Base-by-base conservation (phyloP, 2,888 invertebrate genomes). In the Spisula subtruncata region DNA sequence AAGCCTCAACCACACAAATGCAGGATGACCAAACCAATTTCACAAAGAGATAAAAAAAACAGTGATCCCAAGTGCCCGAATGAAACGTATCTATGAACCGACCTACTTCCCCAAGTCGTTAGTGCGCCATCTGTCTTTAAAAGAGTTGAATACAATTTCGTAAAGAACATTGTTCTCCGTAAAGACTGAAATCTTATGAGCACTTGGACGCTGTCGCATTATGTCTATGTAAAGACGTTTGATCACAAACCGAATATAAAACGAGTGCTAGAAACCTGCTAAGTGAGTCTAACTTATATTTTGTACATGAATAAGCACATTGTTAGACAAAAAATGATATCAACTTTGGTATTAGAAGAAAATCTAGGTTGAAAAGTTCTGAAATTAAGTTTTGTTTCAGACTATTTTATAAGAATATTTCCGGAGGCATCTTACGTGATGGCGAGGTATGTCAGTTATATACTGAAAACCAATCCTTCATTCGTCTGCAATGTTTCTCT, bases 321-420 rank as follows among this genome's bases (percentile, higher is more conserved):
- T 60, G 18, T 20, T n/a, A 60, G 60, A n/a, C 20, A 6, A 20
- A 8, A 6, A n/a, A 60, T n/a, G n/a, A n/a, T 5, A 60, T 60
- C n/a, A 5, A 16, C 18, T 60, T 60, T 60, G 18, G 20, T 16
- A 20, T 20, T n/a, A n/a, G 60, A n/a, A n/a, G n/a, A n/a, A n/a
- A n/a, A n/a, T n/a, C n/a, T n/a, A n/a, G n/a, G n/a, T n/a, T 60
- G 18, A n/a, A n/a, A n/a, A 60, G n/a, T n/a, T 60, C n/a, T 60
- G n/a, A 60, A 60, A 60, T n/a, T 60, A n/a, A 60, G n/a, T 60
- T 20, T n/a, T 60, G 60, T 60, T n/a, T 60, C 60, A 60, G 60
- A 60, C 60, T n/a, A n/a, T 18, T 60, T n/a, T 60, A 60, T 20
- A 60, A 60, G 60, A 60, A n/a, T 60, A 60, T 6, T n/a, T 8